These are phyloP conservation scores for Limonius californicus DNA, from an alignment of 1,140 invertebrate genomes.

Conservation along the genomic window DNA sequence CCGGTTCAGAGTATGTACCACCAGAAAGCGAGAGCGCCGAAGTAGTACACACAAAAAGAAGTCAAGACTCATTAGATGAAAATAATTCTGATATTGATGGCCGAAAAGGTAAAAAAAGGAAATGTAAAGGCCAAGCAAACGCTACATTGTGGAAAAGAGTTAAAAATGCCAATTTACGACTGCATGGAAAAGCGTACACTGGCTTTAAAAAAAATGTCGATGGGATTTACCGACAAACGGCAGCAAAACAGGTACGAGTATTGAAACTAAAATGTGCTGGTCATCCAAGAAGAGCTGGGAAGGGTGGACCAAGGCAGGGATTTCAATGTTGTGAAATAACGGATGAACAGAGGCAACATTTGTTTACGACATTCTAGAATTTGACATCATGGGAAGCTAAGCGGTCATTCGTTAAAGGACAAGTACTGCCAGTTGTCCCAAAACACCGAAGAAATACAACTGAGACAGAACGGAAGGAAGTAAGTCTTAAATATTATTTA, in stretches of 20 bases:
- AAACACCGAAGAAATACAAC: background rate
- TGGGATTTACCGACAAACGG: background rate
- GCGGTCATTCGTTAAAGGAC: background rate
- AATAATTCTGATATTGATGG: background rate
- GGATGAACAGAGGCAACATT: background rate
- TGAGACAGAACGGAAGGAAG: background rate
- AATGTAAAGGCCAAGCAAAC: background rate
- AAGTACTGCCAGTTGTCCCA: background rate
- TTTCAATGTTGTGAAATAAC: constrained; percentile 4
- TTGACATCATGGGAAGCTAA: background rate
- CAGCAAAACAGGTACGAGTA: background rate
- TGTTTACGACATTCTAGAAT: constrained; percentile 4
- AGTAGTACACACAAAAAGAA: background rate
- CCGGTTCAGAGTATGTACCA: background rate
- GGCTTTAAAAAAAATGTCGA: background rate
- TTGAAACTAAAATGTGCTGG: background rate
- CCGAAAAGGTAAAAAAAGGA: background rate
- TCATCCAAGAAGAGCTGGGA: background rate
- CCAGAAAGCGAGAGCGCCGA: background rate
- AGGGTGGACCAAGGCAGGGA: constrained; percentile 4
- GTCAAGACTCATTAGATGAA: background rate
- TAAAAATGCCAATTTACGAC: background rate
- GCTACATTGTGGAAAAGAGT: background rate
- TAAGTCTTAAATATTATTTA: constrained; percentile 10
- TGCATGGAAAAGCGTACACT: background rate